Base-by-base conservation (phyloP, 2,113 vertebrate species). In the Tinamus guttatus region DNA sequence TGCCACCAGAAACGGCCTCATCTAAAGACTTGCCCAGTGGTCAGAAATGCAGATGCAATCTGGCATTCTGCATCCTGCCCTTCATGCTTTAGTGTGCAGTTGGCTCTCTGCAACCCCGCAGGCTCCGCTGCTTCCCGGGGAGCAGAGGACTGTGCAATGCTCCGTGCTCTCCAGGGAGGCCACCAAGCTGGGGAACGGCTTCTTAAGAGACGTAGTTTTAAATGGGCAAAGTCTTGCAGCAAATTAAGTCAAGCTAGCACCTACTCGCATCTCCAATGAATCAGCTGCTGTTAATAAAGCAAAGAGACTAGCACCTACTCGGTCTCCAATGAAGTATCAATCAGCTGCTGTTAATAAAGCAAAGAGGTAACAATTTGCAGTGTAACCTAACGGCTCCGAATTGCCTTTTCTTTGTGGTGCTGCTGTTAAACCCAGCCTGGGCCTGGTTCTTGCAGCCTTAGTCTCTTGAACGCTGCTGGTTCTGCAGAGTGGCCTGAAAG, bases 281-380 rank as follows among this genome's bases (percentile, higher is more conserved):
- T 12, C n/a, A 52, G 15, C 40, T 51, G 81, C 73, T 81, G 49
- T 75, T 81, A 78, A 88, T 60, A 91, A 84, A 93, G 81, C 3
- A 5, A 80, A 90, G 83, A 86, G 87, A n/a, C n/a, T n/a, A n/a
- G n/a, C n/a, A n/a, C n/a, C n/a, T n/a, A n/a, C n/a, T n/a, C n/a
- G n/a, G n/a, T n/a, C n/a, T n/a, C n/a, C 32, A 11, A n/a, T 27
- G 83, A 73, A 28, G 41, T 68, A 49, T 16, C 93, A 81, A 30
- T 12, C n/a, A 52, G 15, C 40, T 51, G 81, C 73, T 81, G 49
- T 75, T 81, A 78, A 88, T 60, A 91, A 84, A 93, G 81, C 3
- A 5, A 80, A 90, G 83, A 86, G 87, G 65, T 70, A 74, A 47
- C 45, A 88, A 96, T 78, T 25, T 80, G 27, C 52, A 63, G 49